Percentiles rank a stretch among this genome's conserved stretches.
Conservation (phyloP, 2,113 vertebrate species). For the Gallinago media region DNA sequence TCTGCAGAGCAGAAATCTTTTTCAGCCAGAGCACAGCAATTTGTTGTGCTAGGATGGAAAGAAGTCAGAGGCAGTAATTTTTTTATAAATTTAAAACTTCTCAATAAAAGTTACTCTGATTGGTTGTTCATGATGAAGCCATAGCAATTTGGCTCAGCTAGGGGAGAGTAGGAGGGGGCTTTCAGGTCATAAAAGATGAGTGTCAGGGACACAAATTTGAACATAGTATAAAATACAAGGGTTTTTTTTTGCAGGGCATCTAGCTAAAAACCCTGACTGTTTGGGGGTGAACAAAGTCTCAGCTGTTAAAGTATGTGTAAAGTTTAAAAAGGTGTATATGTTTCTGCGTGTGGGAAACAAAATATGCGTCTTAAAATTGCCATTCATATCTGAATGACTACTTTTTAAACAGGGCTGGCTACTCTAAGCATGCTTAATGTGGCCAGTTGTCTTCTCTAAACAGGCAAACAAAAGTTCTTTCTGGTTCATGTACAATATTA, state of each 20-base stretch:
- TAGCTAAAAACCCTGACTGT: background rate
- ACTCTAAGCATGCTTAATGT: background rate
- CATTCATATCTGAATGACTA: background rate
- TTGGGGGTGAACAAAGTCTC: background rate
- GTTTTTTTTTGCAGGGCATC: background rate
- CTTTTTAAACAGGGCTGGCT: background rate
- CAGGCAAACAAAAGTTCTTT: background rate
- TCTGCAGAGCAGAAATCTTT: background rate
- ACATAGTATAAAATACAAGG: background rate
- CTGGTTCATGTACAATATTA: background rate
- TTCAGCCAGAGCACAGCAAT: rapidly evolving
- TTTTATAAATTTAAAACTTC: background rate
- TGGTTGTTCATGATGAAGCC: background rate
- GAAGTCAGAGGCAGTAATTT: background rate
- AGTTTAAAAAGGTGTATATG: background rate
- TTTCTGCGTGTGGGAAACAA: background rate
- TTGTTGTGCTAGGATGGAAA: background rate
- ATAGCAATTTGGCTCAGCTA: background rate
- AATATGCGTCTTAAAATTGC: background rate
- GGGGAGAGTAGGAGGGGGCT: background rate
- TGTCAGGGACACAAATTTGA: background rate
- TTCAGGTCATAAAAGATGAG: background rate
- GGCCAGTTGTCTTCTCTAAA: background rate
- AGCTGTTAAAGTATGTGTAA: background rate
- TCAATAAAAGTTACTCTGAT: background rate